A percentile compares a stretch with the other conserved stretches of the same genome.
phyloP scores from a whole-genome alignment of 2,888 invertebrate genomes.

The Leptopilina myrica region DNA sequence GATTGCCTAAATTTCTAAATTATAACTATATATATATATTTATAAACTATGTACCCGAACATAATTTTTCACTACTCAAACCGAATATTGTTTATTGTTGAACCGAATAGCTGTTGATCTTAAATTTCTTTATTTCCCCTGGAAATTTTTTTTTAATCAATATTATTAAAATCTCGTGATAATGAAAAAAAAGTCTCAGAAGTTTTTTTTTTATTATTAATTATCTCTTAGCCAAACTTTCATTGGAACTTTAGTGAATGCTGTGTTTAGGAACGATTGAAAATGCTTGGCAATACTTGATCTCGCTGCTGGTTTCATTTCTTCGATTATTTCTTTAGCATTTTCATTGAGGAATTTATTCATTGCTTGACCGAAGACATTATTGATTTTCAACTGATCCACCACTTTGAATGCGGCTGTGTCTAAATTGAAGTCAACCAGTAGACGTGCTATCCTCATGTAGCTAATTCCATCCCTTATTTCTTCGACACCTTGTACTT shows the following conservation, averaged over 20 bases:
- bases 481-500: conserved; percentile 84
- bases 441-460: conserved; percentile 83
- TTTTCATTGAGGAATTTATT: conserved; percentile 90
- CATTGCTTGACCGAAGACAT: conserved; percentile 89
- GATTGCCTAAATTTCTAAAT: too few relatives aligned
- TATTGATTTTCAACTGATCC: conserved; percentile 86
- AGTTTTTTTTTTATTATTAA: conserved; percentile 48
- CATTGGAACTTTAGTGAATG: conserved; percentile 85
- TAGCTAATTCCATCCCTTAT: conserved; percentile 81
- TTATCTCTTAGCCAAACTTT: conserved; percentile 81
- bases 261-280: conserved; percentile 84
- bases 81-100: too few relatives aligned
- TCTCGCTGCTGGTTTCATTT: conserved; percentile 88
- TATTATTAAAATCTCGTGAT: too few relatives aligned
- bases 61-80: too few relatives aligned
- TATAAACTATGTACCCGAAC: too few relatives aligned
- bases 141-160: too few relatives aligned
- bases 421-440: conserved; percentile 84
- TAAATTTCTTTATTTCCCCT: too few relatives aligned
- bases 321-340: conserved; percentile 87
- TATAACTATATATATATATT: too few relatives aligned
- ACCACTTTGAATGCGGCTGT: conserved; percentile 84
- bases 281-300: conserved; percentile 85
- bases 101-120: too few relatives aligned
- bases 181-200: not conserved